A percentile compares a stretch with the other conserved stretches of the same genome.
phyloP scores from a whole-genome alignment of 1,140 invertebrate genomes.

The Drosophila nigromelanica region DNA sequence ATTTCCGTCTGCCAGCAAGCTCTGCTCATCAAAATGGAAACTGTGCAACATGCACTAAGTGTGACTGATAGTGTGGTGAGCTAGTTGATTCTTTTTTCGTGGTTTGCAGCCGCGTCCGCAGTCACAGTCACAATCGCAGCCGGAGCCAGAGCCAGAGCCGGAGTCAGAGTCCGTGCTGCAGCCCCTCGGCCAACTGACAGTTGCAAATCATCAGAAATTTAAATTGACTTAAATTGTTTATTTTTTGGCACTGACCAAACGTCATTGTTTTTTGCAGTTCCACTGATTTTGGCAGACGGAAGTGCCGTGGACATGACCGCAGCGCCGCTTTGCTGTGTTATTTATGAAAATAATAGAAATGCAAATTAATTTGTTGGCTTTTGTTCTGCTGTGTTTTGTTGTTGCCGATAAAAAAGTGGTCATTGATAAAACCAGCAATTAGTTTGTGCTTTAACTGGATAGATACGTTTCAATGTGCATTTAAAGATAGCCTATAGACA shows the following conservation, averaged over 20 bases:
- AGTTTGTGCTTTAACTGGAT: slow-evolving; percentile 31
- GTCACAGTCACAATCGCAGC: background rate
- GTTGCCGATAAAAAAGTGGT: slow-evolving; percentile 46
- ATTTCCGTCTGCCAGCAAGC: slow-evolving; percentile 53
- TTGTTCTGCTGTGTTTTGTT: slow-evolving; percentile 22
- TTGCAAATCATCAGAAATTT: slow-evolving; percentile 82
- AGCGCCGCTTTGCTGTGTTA: slow-evolving; percentile 49
- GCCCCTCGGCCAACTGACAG: slow-evolving; percentile 60
- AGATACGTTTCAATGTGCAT: slow-evolving; percentile 35
- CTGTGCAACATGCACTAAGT: slow-evolving; percentile 78
- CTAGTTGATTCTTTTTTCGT: slow-evolving; percentile 79
- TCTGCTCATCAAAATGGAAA: slow-evolving; percentile 81
- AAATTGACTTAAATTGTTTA: slow-evolving; percentile 82
- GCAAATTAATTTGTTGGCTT: slow-evolving; percentile 69
- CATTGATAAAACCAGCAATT: slow-evolving; percentile 77
- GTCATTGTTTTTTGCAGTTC: slow-evolving; percentile 54
- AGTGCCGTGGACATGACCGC: slow-evolving; percentile 22
- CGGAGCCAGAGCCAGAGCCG: background rate
- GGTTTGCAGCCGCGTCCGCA: slow-evolving; percentile 25
- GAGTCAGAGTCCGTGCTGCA: background rate
- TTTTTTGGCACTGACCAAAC: slow-evolving; percentile 49
- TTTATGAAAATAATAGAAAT: slow-evolving; percentile 82
- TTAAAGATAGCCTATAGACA: slow-evolving; percentile 47
- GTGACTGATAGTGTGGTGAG: slow-evolving; percentile 81
- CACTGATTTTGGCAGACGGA: slow-evolving; percentile 61